Base-by-base conservation (phyloP, 1,140 invertebrate species). In the Tetramorium parvispinum region DNA sequence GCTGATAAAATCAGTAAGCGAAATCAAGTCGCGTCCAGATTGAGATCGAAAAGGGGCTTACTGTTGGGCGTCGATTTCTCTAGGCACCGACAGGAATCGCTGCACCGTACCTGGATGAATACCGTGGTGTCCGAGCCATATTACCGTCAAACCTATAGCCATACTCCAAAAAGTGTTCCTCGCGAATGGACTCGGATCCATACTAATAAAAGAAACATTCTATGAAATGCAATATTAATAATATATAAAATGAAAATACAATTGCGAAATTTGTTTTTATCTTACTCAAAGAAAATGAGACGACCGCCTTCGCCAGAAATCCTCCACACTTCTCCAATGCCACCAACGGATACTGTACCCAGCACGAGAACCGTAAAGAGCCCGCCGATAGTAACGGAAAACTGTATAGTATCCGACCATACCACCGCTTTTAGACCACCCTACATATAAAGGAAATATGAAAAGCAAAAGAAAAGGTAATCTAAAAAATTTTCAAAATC, bases 371-470 rank as follows among this genome's bases (percentile, higher is more conserved):
- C 96, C n/a, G 96, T 93, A 1, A 97, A 92, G 7, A 97, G 96
- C 18, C 97, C 96, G 16, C 96, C 96, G 55, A 97, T 93, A 89
- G 97, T 97, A 6, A 97, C 93, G 57, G 96, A 94, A 49, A 96
- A 96, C 88, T 97, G 97, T 27, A 97, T 95, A 1, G 97, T 96
- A 85, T 97, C 97, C 2, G 97, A 96, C 95, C 96, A 96, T 46
- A 97, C 96, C n/a, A 98, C 97, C 4, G 97, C 97, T 94, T 97
- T 96, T 65, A 98, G 93, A 1, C 97, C 97, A 65, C 97, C 97
- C 96, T 96, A 32, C 4, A 32, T 4, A 32, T 32, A 32, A 32
- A 32, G 32, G 3, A 32, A 32, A 32, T 32, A 32, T 4, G 32
- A 43, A 16, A 59, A 53, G 3, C 2, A 24, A 91, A 49, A 32